Evolutionary conservation across 2,797 vertebrate species (phyloP).

Genomic region (Apogon hyalosoma): DNA sequence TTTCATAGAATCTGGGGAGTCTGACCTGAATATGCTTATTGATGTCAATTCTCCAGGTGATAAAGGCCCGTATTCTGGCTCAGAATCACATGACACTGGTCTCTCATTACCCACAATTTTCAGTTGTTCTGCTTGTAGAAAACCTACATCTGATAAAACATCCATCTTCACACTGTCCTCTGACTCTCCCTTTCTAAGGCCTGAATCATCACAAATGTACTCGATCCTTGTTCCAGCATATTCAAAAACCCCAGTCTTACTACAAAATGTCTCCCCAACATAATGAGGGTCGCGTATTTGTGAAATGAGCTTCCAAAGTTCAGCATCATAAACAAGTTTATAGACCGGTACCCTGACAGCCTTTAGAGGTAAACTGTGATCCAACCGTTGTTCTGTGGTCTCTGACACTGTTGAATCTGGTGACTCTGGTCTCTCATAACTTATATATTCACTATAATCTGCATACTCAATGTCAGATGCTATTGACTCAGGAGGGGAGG

Average conservation of each 20-base stretch:
- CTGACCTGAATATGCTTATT: conserved; percentile 22
- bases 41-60: conserved; percentile 4
- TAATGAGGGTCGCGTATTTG: conserved; percentile 72
- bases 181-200: conserved; percentile 8
- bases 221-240: conserved; percentile 54
- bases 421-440: conserved; percentile 40
- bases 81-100: conserved; percentile 26
- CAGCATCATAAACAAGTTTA: conserved; percentile 58
- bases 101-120: conserved; percentile 16
- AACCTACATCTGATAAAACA: conserved; percentile 4
- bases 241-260: conserved; percentile 62
- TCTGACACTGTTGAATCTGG: conserved; percentile 34
- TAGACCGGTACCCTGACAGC: conserved; percentile 47
- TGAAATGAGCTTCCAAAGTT: conserved; percentile 74
- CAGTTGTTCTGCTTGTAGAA: conserved; percentile 1
- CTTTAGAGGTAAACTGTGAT: conserved; percentile 16
- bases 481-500: conserved; percentile 30
- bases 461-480: conserved; percentile 39
- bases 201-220: conserved; percentile 36
- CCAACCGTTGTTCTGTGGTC: background rate
- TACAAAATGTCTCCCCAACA: conserved; percentile 60
- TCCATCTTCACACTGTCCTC: conserved; percentile 5
- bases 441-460: conserved; percentile 19
- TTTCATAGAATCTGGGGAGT: conserved; percentile 41
- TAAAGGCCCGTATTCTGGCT: conserved; percentile 26